Base-by-base conservation (phyloP, 1,140 invertebrate genomes). In the Catajapyx aquilonaris region DNA sequence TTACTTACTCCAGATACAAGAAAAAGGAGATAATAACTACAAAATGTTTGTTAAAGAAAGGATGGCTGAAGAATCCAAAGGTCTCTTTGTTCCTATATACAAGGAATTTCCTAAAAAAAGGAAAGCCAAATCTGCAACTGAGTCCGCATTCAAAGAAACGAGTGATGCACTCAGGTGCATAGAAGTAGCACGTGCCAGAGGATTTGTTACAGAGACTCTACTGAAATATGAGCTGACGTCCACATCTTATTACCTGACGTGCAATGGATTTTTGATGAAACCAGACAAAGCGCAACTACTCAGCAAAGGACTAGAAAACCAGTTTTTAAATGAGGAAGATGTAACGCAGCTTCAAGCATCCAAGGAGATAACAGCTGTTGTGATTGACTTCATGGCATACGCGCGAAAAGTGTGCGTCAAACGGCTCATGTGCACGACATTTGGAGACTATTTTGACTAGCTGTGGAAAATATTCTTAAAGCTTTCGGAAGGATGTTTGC, bases 381-480 rank as follows among this genome's bases (percentile, higher is more conserved):
- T n/a, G n/a, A n/a, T n/a, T n/a, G n/a, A n/a, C n/a, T n/a, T n/a
- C n/a, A n/a, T n/a, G n/a, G n/a, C n/a, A n/a, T n/a, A n/a, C n/a
- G n/a, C n/a, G n/a, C n/a, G n/a, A n/a, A n/a, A n/a, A n/a, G 30
- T 31, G 13, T 31, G 18, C 18, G 30, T 31, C 30, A 31, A 31
- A 31, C 30, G 30, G 7, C 7, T 31, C 18, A 31, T 31, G 7
- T 31, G 30, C 7, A 31, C 15, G 30, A 31, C 3, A 17, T 31
- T 31, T 31, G 30, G 30, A 31, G 30, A 31, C 30, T 31, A 31
- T 7, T n/a, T 31, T 31, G 30, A 17, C 30, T 31, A 31, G 3
- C 18, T 31, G 7, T 31, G 30, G 30, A 31, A 31, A 7, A 31
- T 31, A 31, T 31, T 31, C 18, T 31, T 31, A 31, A 31, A 31